A percentile compares a stretch with the other conserved stretches of the same genome.
phyloP scores from a whole-genome alignment of 2,888 invertebrate genomes.

The Physocephala rufipes region DNA sequence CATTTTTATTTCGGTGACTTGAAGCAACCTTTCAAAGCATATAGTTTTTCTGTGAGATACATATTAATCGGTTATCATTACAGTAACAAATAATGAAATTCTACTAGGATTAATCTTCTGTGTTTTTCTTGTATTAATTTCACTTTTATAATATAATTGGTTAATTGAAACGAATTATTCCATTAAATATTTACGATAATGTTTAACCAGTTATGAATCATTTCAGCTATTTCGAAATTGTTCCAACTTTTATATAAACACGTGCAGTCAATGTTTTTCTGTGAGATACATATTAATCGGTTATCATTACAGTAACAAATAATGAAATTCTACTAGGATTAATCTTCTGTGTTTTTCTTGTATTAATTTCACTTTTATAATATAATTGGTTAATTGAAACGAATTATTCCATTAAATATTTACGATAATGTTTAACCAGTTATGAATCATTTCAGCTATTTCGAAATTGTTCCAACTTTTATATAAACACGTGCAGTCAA shows the following conservation, averaged over 20 bases:
- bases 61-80: background rate
- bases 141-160: background rate
- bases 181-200: background rate
- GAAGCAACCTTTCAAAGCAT: background rate
- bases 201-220: background rate
- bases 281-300: background rate
- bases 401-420: background rate
- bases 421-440: background rate
- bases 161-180: background rate
- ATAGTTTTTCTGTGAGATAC: background rate
- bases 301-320: background rate
- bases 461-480: conserved; percentile 54
- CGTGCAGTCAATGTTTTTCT: conserved; percentile 52
- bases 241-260: conserved; percentile 61
- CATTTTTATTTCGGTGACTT: too few species aligned
- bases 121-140: background rate
- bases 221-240: conserved; percentile 37
- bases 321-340: background rate
- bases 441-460: background rate
- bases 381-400: background rate
- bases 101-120: background rate
- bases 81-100: background rate
- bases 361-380: background rate
- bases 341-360: background rate
- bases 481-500: conserved; percentile 61